A percentile compares a stretch with the other conserved stretches of the same genome.
Evolutionary conservation across 2,797 vertebrate genomes (phyloP).

Genomic region (Manis javanica): DNA sequence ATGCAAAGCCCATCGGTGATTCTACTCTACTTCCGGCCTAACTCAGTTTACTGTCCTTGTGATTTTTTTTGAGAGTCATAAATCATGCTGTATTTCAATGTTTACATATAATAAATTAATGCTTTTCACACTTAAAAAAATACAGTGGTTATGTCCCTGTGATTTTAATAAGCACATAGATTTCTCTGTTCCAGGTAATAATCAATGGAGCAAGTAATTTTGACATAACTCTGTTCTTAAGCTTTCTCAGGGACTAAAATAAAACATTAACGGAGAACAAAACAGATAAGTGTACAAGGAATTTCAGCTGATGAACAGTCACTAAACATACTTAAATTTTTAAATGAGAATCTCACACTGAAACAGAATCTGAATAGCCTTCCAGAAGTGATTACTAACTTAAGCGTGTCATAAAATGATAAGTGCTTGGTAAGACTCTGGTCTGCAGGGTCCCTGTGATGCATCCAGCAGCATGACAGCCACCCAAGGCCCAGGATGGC

Average conservation of each 20-base stretch:
- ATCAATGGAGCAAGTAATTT: slow-evolving; percentile 31
- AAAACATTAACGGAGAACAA: not conserved
- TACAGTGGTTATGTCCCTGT: not conserved
- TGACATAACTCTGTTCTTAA: slow-evolving; percentile 14
- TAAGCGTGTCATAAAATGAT: slow-evolving; percentile 67
- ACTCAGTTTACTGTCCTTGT: not conserved
- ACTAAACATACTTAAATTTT: slow-evolving; percentile 57
- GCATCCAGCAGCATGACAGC: slow-evolving; percentile 34
- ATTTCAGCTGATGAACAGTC: slow-evolving; percentile 41
- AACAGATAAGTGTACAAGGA: not conserved
- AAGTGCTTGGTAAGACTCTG: slow-evolving; percentile 50
- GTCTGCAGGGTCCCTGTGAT: slow-evolving; percentile 30
- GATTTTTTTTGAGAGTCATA: not conserved
- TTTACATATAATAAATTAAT: too few species aligned
- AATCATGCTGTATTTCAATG: too few species aligned
- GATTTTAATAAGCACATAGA: slow-evolving; percentile 39
- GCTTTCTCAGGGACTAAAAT: slow-evolving; percentile 22
- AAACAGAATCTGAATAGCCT: slow-evolving; percentile 57
- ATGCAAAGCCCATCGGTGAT: not conserved
- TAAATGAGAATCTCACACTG: slow-evolving; percentile 32
- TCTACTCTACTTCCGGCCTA: not conserved
- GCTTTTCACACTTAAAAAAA: too few species aligned
- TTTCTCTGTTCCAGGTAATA: slow-evolving; percentile 26
- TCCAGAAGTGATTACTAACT: slow-evolving; percentile 67
- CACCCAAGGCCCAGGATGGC: not conserved